phyloP scores from a whole-genome alignment of 2,797 vertebrate genomes.

The Tympanoctomys barrerae region DNA sequence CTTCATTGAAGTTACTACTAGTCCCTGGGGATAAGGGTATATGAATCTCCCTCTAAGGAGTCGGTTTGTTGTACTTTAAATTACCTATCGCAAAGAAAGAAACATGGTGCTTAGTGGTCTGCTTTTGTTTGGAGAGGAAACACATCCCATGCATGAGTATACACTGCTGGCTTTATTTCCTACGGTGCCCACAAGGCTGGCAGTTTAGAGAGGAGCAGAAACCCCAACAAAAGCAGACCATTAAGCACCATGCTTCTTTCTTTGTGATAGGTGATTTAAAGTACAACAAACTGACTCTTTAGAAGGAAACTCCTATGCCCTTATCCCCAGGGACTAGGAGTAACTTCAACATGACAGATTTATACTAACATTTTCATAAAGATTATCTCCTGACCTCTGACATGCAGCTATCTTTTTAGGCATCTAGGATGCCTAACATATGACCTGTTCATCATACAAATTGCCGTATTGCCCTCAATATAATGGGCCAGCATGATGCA shows the following conservation, averaged over 20 bases:
- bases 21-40: neutral
- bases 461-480: neutral
- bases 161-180: neutral
- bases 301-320: neutral
- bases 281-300: neutral
- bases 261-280: neutral
- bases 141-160: neutral
- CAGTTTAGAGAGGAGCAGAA: neutral
- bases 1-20: neutral
- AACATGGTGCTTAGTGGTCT: neutral
- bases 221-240: neutral
- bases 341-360: neutral
- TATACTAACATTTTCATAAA: neutral
- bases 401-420: neutral
- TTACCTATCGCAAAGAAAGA: neutral
- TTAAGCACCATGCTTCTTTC: neutral
- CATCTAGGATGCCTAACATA: neutral
- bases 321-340: neutral
- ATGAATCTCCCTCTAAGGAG: neutral
- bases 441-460: neutral
- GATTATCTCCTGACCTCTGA: neutral
- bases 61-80: neutral
- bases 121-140: neutral
- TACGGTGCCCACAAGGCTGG: neutral
- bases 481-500: neutral